Percentiles rank a stretch among this genome's conserved stretches.
phyloP scores from a whole-genome alignment of 2,113 vertebrate species.

The Antennarius striatus region DNA sequence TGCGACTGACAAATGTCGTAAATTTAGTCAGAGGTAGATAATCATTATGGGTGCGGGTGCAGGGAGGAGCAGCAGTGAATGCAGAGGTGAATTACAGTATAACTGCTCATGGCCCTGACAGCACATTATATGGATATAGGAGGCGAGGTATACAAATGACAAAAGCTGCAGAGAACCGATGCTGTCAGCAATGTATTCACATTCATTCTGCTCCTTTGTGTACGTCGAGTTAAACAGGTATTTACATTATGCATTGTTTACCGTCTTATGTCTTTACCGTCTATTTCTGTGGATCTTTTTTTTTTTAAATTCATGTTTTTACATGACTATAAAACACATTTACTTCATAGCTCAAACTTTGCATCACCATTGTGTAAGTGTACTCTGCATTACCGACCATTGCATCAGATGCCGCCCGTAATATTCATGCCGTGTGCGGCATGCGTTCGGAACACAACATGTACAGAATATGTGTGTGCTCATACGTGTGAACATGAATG shows the following conservation, averaged over 20 bases:
- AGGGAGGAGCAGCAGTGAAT: conserved; percentile 10
- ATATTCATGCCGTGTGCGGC: conserved; percentile 10
- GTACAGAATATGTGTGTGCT: not conserved
- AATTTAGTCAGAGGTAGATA: conserved; percentile 32
- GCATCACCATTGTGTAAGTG: conserved; percentile 3
- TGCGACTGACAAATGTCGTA: conserved; percentile 20
- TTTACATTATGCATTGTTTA: not conserved
- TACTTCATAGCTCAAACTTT: conserved; percentile 5
- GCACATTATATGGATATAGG: conserved; percentile 15
- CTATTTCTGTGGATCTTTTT: not conserved
- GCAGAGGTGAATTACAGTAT: conserved; percentile 21
- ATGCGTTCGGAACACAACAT: not conserved
- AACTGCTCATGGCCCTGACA: conserved; percentile 6
- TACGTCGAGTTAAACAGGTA: not conserved
- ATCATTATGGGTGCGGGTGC: conserved; percentile 34
- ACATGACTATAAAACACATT: not conserved
- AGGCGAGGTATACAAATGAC: conserved; percentile 17
- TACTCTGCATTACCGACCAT: conserved; percentile 30
- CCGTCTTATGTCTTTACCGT: not conserved
- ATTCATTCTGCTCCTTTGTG: not conserved
- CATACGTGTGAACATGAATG: conserved; percentile 2
- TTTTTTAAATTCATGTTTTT: not conserved
- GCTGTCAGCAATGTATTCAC: not conserved
- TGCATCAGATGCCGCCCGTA: conserved; percentile 53
- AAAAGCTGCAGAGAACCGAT: not conserved